A percentile compares a stretch with the other conserved stretches of the same genome.
Conservation (phyloP, 1,140 invertebrate species). For the Macrotrachela quadricornifera region DNA sequence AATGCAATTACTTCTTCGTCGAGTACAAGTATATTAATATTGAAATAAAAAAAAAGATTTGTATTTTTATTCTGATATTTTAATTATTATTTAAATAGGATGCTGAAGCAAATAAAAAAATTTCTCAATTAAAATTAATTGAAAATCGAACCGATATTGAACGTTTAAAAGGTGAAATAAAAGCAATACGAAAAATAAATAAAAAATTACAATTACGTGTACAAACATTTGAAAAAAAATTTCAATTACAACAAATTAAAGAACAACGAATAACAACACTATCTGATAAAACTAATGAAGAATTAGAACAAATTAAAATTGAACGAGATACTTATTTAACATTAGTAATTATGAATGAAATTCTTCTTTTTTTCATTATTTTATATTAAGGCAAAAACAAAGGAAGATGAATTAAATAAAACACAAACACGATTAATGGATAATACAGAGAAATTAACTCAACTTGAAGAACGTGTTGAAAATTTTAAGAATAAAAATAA, state of each 20-base stretch:
- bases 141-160: too few species aligned
- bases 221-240: background rate
- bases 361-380: background rate
- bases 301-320: background rate
- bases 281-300: background rate
- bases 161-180: too few species aligned
- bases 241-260: background rate
- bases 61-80: too few species aligned
- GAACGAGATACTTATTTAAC: conserved; percentile 1
- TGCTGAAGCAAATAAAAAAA: too few species aligned
- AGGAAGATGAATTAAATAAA: conserved; percentile 5
- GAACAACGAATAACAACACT: background rate
- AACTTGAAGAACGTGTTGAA: conserved; percentile 1
- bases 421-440: background rate
- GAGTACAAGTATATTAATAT: too few species aligned
- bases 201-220: background rate
- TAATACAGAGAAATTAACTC: background rate
- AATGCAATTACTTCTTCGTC: too few species aligned
- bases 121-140: too few species aligned
- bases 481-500: conserved; percentile 2
- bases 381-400: background rate
- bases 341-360: background rate
- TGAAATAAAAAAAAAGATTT: too few species aligned
- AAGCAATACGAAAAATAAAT: too few species aligned
- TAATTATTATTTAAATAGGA: too few species aligned